phyloP scores from a whole-genome alignment of 1,140 invertebrate genomes.

The Aphelenchoides fujianensis region DNA sequence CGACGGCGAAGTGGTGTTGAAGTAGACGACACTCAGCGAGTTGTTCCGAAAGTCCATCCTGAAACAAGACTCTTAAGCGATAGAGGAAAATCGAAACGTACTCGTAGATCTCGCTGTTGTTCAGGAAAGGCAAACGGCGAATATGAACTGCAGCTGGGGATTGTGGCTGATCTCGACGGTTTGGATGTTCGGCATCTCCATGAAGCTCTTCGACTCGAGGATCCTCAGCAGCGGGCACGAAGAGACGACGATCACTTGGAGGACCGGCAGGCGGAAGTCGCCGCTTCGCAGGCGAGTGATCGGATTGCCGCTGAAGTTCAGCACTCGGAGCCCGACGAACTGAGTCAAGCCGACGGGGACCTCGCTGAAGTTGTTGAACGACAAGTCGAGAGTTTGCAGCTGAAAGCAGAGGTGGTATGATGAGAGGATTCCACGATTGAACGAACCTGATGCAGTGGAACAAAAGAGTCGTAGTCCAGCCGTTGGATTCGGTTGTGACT shows the following conservation, averaged over 20 bases:
- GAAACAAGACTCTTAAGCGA: slow-evolving; percentile 31
- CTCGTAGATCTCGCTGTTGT: slow-evolving; percentile 34
- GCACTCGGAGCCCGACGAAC: slow-evolving; percentile 39
- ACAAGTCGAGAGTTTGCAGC: slow-evolving; percentile 46
- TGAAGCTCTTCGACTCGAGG: slow-evolving; percentile 37
- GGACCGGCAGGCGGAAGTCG: slow-evolving; percentile 38
- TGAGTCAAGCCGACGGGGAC: slow-evolving; percentile 42
- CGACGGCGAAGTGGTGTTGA: slow-evolving; percentile 18
- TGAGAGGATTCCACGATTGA: slow-evolving; percentile 11
- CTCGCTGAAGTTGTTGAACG: slow-evolving; percentile 41
- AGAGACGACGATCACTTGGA: slow-evolving; percentile 24
- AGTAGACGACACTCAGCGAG: slow-evolving; percentile 24
- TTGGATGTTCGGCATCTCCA: slow-evolving; percentile 42
- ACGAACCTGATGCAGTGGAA: slow-evolving; percentile 36
- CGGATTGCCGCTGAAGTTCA: slow-evolving; percentile 51
- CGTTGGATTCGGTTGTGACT: slow-evolving; percentile 39
- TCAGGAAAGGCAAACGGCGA: slow-evolving; percentile 46
- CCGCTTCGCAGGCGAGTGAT: slow-evolving; percentile 34
- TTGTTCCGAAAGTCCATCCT: slow-evolving; percentile 43
- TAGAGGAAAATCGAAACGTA: slow-evolving; percentile 38
- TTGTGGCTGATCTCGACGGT: slow-evolving; percentile 32
- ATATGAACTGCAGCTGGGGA: slow-evolving; percentile 35
- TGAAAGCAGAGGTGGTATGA: slow-evolving; percentile 24
- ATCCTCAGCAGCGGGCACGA: slow-evolving; percentile 31
- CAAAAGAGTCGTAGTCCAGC: slow-evolving; percentile 48